Conservation (phyloP, 2,113 vertebrate species). For the Mesitornis unicolor region DNA sequence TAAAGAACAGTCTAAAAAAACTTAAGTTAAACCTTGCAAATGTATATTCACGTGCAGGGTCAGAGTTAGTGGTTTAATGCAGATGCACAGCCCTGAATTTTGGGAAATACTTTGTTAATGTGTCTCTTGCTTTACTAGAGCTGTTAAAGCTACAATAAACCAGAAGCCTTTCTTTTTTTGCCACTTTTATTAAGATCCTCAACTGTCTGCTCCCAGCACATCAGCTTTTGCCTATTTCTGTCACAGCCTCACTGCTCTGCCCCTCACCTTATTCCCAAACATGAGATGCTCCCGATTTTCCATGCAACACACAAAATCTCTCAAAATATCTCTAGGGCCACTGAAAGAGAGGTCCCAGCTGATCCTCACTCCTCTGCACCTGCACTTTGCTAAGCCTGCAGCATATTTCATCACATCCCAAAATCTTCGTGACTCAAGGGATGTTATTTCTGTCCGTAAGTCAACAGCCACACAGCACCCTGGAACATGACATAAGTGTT, state of each 20-base stretch:
- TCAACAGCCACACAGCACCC: neutral
- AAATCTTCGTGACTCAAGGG: neutral
- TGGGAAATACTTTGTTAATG: neutral
- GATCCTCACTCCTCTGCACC: neutral
- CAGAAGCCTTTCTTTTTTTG: neutral
- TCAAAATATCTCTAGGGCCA: neutral
- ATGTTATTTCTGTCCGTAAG: neutral
- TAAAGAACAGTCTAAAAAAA: neutral
- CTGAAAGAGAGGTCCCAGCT: neutral
- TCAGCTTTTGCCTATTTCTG: neutral
- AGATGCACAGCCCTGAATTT: neutral
- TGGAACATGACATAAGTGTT: fast-evolving
- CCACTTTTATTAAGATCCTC: neutral
- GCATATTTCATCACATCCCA: neutral
- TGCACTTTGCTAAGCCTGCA: fast-evolving
- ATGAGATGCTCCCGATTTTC: fast-evolving
- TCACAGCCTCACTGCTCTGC: neutral
- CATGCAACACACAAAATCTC: neutral
- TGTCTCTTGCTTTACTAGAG: neutral
- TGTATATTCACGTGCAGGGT: neutral
- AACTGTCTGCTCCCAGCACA: neutral
- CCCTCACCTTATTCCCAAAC: neutral
- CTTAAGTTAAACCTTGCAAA: neutral
- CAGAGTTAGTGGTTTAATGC: neutral
- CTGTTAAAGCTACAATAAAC: neutral